Conservation (phyloP, 2,888 invertebrate genomes). For the Eucera pruinosa region DNA sequence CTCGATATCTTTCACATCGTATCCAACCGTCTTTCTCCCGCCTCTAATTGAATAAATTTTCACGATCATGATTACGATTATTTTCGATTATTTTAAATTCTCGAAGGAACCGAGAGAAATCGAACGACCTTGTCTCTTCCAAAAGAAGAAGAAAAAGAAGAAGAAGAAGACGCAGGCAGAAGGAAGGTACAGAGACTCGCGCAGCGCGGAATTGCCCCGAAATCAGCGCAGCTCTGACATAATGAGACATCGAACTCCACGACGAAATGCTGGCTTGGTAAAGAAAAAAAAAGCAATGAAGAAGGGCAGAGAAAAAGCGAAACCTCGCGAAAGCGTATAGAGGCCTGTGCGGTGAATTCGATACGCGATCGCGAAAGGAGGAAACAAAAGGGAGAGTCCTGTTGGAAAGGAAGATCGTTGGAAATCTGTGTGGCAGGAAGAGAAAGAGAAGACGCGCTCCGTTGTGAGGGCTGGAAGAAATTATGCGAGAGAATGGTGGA, state of each 20-base stretch:
- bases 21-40: no score
- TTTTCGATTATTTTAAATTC: no score
- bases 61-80: no score
- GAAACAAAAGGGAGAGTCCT: constrained; percentile 38
- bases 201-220: constrained; percentile 59
- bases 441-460: neutral
- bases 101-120: neutral
- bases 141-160: constrained; percentile 6
- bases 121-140: constrained; percentile 15
- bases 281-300: constrained; percentile 9
- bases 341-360: constrained; percentile 37
- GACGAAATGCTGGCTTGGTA: constrained; percentile 36
- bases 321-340: no score
- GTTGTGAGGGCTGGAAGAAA: constrained; percentile 30
- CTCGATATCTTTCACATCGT: no score
- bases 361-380: constrained; percentile 33
- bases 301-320: constrained; percentile 51
- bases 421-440: constrained; percentile 17
- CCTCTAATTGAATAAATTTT: no score
- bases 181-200: constrained; percentile 23
- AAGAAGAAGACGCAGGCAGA: no score
- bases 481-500: constrained; percentile 30
- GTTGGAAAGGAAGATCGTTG: constrained; percentile 11
- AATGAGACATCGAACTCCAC: constrained; percentile 69
- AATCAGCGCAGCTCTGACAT: constrained; percentile 67